Percentiles rank a stretch among this genome's conserved stretches.
phyloP scores from a whole-genome alignment of 2,113 vertebrate species.

The Callospermophilus lateralis region DNA sequence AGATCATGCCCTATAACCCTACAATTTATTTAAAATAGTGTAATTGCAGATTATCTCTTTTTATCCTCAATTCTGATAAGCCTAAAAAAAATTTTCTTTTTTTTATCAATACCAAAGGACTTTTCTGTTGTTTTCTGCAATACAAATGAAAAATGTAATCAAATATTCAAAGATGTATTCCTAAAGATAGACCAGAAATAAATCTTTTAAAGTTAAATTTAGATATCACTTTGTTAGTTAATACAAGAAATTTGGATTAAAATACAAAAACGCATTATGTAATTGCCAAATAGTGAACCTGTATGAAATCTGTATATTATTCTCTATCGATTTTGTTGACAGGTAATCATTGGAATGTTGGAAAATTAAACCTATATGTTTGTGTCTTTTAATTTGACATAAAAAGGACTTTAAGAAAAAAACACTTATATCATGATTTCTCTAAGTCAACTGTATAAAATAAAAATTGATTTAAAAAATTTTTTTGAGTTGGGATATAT shows the following conservation, averaged over 20 bases:
- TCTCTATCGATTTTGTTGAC: neutral
- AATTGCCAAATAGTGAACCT: neutral
- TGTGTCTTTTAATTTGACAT: neutral
- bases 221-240: neutral
- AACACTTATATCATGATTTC: fast-evolving
- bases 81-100: neutral
- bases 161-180: neutral
- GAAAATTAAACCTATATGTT: neutral
- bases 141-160: neutral
- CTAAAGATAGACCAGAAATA: neutral
- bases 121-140: neutral
- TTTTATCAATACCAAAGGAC: neutral
- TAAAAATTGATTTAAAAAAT: too few relatives aligned
- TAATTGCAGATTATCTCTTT: neutral
- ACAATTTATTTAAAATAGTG: neutral
- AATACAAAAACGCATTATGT: neutral
- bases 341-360: neutral
- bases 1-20: neutral
- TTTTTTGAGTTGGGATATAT: neutral
- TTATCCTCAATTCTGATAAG: neutral
- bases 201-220: neutral
- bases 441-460: neutral
- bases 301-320: neutral
- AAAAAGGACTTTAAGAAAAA: neutral
- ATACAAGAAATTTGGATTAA: neutral